phyloP scores from a whole-genome alignment of 2,113 vertebrate genomes.

The Fulmarus glacialis region DNA sequence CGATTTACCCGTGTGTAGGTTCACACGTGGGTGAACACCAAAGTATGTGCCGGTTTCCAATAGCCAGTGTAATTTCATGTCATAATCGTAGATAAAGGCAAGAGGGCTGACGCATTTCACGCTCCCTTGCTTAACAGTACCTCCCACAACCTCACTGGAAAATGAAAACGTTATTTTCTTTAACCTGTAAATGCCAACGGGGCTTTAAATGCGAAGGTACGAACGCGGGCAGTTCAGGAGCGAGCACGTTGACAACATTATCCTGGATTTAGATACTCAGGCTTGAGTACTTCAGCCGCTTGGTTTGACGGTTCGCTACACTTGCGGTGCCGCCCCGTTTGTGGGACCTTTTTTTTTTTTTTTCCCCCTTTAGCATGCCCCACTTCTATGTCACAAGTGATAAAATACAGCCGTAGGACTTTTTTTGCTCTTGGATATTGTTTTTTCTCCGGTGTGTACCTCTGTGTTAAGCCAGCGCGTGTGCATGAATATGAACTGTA shows the following conservation, averaged over 20 bases:
- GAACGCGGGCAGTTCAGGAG: neutral
- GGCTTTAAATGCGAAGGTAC: accelerated
- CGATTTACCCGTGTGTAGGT: neutral
- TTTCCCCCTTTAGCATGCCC: neutral
- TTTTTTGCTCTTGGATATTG: neutral
- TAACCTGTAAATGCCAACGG: neutral
- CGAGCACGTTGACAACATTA: neutral
- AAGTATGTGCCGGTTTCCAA: neutral
- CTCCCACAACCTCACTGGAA: neutral
- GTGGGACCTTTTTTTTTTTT: neutral
- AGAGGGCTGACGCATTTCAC: accelerated
- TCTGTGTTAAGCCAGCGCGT: neutral
- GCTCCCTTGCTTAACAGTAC: accelerated
- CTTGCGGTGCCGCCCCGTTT: neutral
- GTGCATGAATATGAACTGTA: neutral
- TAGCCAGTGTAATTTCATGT: accelerated
- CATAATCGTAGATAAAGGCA: neutral
- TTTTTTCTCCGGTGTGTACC: neutral
- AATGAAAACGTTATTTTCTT: neutral
- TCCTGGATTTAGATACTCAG: neutral
- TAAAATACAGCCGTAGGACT: neutral
- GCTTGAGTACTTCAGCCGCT: neutral
- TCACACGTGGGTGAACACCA: neutral
- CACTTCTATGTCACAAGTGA: neutral
- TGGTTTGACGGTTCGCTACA: neutral